Evolutionary conservation across 1,140 invertebrate genomes (phyloP), one percentile per base, ranked within the genome.

Genomic region (Cotesia chilonis): DNA sequence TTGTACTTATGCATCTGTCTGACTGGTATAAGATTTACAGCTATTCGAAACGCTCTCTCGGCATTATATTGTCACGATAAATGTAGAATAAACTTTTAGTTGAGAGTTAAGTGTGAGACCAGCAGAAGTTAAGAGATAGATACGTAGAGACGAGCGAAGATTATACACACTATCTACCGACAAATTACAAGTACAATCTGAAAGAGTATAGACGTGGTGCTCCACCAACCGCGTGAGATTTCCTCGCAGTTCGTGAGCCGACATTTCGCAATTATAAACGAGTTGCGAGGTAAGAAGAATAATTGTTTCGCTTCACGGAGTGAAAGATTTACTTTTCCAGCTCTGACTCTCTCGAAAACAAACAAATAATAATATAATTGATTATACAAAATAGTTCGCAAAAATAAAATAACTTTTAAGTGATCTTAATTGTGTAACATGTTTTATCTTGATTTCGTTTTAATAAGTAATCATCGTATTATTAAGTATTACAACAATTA

Each of bases 161-260:
- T 59, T 74, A 65, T 60, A 67, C 59, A 9, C 41, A 47, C 59
- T 63, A 71, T 67, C 70, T 66, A 52, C 70, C 73, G 73, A 74
- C 73, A 74, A 74, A 74, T 74, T 74, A 74, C 70, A 66, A 55
- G 70, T 65, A 71, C 65, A 65, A 69, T 73, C 69, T 9, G 54
- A 35, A 47, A 70, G 68, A 70, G 41, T 47, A 47, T 47, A 47
- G 41, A 47, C 10, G 41, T 59, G 57, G 68, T 59, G 59, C 37
- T 38, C 12, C 36, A 47, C 57, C 47, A 28, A 47, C 57, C 65
- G 70, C 73, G 66, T 71, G 70, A 74, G 70, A 74, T 71, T 69
- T 70, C 64, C 73, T 66, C 54, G 63, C 71, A 59, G 73, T 68
- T 59, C 63, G 71, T 67, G 71, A 72, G 65, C 17, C 35, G 35